Percentiles rank a stretch among this genome's conserved stretches.
Conservation (phyloP, 2,113 vertebrate species). For the Ictalurus punctatus region DNA sequence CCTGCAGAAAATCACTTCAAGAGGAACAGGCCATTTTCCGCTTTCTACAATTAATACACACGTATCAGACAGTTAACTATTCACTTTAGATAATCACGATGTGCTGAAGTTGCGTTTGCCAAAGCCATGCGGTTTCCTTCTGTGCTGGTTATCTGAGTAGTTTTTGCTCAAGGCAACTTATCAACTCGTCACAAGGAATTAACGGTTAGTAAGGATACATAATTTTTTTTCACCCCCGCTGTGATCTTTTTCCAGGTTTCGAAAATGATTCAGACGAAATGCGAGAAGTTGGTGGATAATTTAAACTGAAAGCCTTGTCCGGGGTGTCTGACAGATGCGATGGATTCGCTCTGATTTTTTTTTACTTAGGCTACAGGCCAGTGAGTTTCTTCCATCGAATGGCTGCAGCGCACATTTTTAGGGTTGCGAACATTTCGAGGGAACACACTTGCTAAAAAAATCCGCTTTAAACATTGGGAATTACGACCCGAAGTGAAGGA, state of each 20-base stretch:
- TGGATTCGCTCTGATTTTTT: conserved; percentile 54
- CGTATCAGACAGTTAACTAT: conserved; percentile 58
- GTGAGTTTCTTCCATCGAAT: conserved; percentile 37
- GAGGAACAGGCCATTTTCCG: conserved; percentile 58
- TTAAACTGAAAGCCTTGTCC: conserved; percentile 24
- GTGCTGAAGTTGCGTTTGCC: conserved; percentile 20
- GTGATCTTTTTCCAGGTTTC: conserved; percentile 15
- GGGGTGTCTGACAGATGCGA: conserved; percentile 24
- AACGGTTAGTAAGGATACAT: conserved; percentile 56
- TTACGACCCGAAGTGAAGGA: conserved; percentile 53
- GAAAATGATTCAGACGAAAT: conserved; percentile 31
- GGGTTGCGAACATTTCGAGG: conserved; percentile 36
- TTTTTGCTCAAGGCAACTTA: conserved; percentile 57
- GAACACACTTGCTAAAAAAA: conserved; percentile 32
- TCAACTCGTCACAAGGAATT: conserved; percentile 60
- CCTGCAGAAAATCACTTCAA: conserved; percentile 74
- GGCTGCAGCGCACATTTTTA: conserved; percentile 41
- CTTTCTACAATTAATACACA: conserved; percentile 66
- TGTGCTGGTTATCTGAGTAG: conserved; percentile 47
- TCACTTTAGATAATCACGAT: conserved; percentile 48
- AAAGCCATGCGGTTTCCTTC: conserved; percentile 18
- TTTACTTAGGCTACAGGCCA: neutral
- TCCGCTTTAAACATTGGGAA: conserved; percentile 22
- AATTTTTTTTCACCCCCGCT: neutral
- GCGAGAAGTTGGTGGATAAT: conserved; percentile 54